Evolutionary conservation across 2,113 vertebrate genomes (phyloP).

Genomic region (Cyphotilapia sp.): DNA sequence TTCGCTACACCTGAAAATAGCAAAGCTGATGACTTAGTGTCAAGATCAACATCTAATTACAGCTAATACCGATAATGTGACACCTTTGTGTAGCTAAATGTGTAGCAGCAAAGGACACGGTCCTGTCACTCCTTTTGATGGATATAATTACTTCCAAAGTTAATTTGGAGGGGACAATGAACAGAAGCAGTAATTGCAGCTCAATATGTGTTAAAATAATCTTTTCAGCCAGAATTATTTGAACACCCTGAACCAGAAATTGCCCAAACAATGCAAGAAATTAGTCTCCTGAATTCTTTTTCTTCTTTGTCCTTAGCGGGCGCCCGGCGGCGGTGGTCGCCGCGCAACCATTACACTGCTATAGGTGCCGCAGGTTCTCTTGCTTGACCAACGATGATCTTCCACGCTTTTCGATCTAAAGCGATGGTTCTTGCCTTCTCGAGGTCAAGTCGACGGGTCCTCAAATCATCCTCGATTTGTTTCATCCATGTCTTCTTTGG

Average conservation of each 20-base stretch:
- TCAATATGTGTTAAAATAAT: background rate
- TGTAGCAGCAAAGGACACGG: background rate
- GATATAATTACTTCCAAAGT: background rate
- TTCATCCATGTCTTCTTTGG: background rate
- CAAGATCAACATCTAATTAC: background rate
- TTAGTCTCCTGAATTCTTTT: background rate
- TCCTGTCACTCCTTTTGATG: background rate
- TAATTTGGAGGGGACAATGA: background rate
- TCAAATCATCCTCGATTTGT: background rate
- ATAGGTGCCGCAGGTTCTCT: background rate
- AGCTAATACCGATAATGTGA: background rate
- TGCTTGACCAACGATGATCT: background rate
- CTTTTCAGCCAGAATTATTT: background rate
- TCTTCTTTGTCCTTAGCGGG: background rate
- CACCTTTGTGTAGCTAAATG: background rate
- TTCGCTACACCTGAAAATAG: background rate
- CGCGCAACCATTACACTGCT: background rate
- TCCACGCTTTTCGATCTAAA: background rate
- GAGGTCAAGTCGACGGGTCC: background rate
- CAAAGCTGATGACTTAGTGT: background rate
- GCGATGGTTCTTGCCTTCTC: background rate
- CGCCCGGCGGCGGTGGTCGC: accelerated
- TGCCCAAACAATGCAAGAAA: background rate
- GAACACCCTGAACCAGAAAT: background rate
- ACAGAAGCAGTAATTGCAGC: background rate